A percentile compares a stretch with the other conserved stretches of the same genome.
phyloP scores from a whole-genome alignment of 1,140 invertebrate species.

The Mercenaria mercenaria region DNA sequence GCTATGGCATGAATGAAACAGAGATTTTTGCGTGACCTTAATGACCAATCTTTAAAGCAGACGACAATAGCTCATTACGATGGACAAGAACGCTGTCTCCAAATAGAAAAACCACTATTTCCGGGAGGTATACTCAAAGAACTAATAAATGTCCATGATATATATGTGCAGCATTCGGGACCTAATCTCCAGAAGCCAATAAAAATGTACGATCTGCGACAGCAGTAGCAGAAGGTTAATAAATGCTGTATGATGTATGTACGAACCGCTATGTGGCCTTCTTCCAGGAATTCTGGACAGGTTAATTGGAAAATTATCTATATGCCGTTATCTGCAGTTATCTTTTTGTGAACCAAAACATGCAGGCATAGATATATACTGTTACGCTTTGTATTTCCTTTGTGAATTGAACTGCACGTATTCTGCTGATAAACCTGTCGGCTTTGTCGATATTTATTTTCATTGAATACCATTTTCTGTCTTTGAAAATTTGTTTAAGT shows the following conservation, averaged over 20 bases:
- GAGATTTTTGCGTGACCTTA: background rate
- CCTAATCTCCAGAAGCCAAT: conserved; percentile 5
- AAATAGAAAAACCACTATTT: conserved; percentile 12
- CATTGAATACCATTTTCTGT: background rate
- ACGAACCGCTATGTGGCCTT: background rate
- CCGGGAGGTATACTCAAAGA: conserved; percentile 24
- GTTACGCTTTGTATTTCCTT: background rate
- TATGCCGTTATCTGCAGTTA: conserved; percentile 12
- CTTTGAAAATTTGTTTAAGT: no score
- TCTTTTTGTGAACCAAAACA: conserved; percentile 17
- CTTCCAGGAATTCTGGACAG: conserved; percentile 13
- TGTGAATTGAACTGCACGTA: background rate
- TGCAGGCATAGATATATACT: background rate
- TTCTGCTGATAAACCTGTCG: background rate
- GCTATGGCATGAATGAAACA: no score
- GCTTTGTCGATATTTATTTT: background rate
- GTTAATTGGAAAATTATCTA: conserved; percentile 44
- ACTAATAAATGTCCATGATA: conserved; percentile 21
- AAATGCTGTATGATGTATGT: background rate
- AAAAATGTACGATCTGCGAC: background rate
- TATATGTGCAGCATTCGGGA: background rate
- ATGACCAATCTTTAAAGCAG: background rate
- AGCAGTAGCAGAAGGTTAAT: background rate
- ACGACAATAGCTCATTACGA: conserved; percentile 34
- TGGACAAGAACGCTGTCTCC: background rate